Base-by-base conservation (phyloP, 2,113 vertebrate species). In the Trogon surrucura region DNA sequence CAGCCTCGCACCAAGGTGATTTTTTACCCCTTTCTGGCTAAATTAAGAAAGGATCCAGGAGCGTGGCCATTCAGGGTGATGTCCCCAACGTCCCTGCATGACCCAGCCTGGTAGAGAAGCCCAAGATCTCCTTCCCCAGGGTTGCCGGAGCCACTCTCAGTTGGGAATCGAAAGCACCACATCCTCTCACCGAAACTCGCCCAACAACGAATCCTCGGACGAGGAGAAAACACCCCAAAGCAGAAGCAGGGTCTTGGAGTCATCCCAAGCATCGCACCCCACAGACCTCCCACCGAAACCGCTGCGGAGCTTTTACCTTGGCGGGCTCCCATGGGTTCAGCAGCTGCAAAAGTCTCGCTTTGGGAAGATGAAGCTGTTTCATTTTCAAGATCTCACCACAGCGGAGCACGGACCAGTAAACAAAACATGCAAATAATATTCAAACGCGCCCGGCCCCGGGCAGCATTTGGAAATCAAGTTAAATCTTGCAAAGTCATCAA, bases 1-100 rank as follows among this genome's bases (percentile, higher is more conserved):
- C 21, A 23, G 58, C 13, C 21, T 60, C n/a, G 13, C n/a, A n/a
- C 22, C 19, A 9, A 18, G 38, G 38, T 0, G 1, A 50, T 22
- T 84, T 88, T 41, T 70, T 65, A 70, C 26, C 32, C 45, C 30
- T 70, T 58, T 48, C 67, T 80, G 62, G 30, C 83, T 27, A 38
- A 71, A 54, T 54, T 70, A 65, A 70, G 36, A 21, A n/a, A 36
- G 57, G 16, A n/a, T 56, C 18, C 14, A 5, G 21, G 21, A 19
- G 19, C 3, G 3, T 16, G 15, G 48, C 50, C n/a, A 34, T 60
- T 11, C 12, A 11, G 19, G 56, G n/a, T 18, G 1, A 69, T 57
- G 56, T 25, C 34, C 56, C 56, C 48, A 56, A 8, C 1, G 14
- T 36, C 67, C 32, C 58, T 13, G 60, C 8, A 16, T 45, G 36